Evolutionary conservation across 2,113 vertebrate genomes (phyloP).

Genomic region (Probosciger aterrimus): DNA sequence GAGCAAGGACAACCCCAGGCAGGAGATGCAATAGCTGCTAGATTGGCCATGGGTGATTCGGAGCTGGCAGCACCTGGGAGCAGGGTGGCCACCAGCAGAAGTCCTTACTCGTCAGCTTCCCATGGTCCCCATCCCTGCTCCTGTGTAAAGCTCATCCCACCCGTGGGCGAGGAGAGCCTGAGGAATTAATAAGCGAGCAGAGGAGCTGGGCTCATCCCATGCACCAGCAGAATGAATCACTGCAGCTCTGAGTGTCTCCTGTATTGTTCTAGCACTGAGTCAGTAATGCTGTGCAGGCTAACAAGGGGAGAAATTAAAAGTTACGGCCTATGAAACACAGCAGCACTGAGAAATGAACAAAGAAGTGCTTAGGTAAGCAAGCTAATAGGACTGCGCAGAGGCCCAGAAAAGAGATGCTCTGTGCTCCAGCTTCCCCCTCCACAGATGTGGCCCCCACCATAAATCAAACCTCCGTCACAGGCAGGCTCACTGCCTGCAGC

Average conservation of each 20-base stretch:
- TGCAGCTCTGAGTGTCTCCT: not conserved
- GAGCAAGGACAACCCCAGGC: not conserved
- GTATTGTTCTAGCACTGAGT: slow-evolving; percentile 49
- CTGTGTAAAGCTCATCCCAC: not conserved
- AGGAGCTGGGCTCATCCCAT: slow-evolving; percentile 16
- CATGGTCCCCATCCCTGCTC: not conserved
- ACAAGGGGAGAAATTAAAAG: not conserved
- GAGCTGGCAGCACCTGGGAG: not conserved
- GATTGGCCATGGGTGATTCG: accelerated
- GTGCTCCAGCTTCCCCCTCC: not conserved
- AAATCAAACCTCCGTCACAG: not conserved
- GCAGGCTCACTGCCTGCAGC: not conserved
- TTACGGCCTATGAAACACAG: not conserved
- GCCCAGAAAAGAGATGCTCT: not conserved
- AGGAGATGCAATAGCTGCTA: not conserved
- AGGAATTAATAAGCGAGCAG: slow-evolving; percentile 23
- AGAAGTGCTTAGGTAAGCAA: not conserved
- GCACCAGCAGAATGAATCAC: slow-evolving; percentile 43
- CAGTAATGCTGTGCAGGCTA: slow-evolving; percentile 14
- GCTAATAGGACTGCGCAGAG: slow-evolving; percentile 2
- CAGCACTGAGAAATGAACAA: not conserved
- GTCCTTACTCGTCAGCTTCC: not conserved
- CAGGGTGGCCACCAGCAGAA: not conserved
- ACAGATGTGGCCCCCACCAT: not conserved
- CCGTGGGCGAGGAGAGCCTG: slow-evolving; percentile 38